Evolutionary conservation across 2,113 vertebrate species (phyloP), one percentile per base, ranked within the genome.

Genomic region (Cololabis saira): DNA sequence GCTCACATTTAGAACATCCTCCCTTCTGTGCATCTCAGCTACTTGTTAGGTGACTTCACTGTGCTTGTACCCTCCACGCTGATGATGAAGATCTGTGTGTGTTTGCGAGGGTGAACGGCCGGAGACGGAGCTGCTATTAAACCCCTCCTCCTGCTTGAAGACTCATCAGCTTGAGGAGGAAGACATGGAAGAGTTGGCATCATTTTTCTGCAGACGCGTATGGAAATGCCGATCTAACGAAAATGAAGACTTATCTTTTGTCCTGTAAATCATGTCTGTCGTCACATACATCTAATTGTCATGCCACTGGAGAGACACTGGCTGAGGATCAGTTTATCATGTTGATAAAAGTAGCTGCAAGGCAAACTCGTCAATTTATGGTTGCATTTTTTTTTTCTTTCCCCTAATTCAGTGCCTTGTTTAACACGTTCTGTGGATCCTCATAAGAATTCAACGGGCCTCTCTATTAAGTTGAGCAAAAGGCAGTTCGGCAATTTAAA

Each of bases 331-430:
- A 45, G 70, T 86, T 89, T 91, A 90, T 89, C 82, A 84, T 86
- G 85, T 89, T 89, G 83, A 88, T 91, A 86, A 86, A 84, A 84
- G 74, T 49, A 68, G 43, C 73, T 59, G 37, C 69, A 67, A 68
- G 44, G 43, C 17, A 12, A 56, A 42, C n/a, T 33, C 66, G 67
- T 74, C 37, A 50, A 24, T 14, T 37, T 42, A 12, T 64, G 57
- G 18, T 27, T 57, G 5, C 27, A 55, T 37, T 54, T 65, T 67
- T 37, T 54, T 65, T 67, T 67, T 56, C 4, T 58, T 33, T 61
- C 27, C 49, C 24, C 40, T 16, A 21, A 45, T 33, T 4, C 12
- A 21, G 18, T 14, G 17, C 18, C 6, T 7, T 15, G 6, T 18
- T 8, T 17, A 13, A 21, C 12, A 33, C n/a, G 14, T 58, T 17